Evolutionary conservation across 2,888 invertebrate genomes (phyloP), one percentile per base, ranked within the genome.

Genomic region (Choristoneura rosaceana): DNA sequence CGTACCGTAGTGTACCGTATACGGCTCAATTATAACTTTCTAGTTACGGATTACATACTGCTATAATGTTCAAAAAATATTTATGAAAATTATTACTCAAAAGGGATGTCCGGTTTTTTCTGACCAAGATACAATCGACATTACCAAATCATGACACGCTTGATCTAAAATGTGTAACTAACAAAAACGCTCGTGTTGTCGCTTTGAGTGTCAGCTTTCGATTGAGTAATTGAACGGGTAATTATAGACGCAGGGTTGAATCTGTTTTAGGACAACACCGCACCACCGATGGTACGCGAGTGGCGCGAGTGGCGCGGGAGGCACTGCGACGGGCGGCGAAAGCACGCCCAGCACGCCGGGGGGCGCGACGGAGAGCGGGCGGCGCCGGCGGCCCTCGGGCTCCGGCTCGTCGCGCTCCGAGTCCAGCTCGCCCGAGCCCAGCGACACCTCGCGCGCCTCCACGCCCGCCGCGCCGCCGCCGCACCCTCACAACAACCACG

Each of bases 381-480:
- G 91, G 84, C 93, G 91, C 79, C 90, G 95, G 89, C 88, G 95
- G 87, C 82, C 92, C 87, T 86, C 95, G 82, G 87, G 95, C 87
- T 93, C 95, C 80, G 93, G 87, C 83, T 95, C 91, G 70, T 94
- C 94, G 76, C 90, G 92, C 78, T 92, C 93, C 73, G 95, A 94
- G 75, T 95, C 95, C 77, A 94, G 94, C 82, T 95, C 96, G 76
- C 94, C 96, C 73, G 95, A 95, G 80, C 93, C 93, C 77, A 95
- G 95, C 81, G 92, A 93, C 82, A 95, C 95, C 68, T 95, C 95
- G 77, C 91, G 95, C 77, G 95, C 96, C 70, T 95, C 95, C 78
- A 95, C 95, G 88, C 86, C 95, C 82, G 85, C 94, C 85, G 80
- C 95, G 91, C 87, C 91, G 87, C 78, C 88, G 84, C 81, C 90